A percentile compares a stretch with the other conserved stretches of the same genome.
These are phyloP conservation scores for Charaxes varanes DNA, from an alignment of 1,140 invertebrate genomes.

Conservation along the genomic window DNA sequence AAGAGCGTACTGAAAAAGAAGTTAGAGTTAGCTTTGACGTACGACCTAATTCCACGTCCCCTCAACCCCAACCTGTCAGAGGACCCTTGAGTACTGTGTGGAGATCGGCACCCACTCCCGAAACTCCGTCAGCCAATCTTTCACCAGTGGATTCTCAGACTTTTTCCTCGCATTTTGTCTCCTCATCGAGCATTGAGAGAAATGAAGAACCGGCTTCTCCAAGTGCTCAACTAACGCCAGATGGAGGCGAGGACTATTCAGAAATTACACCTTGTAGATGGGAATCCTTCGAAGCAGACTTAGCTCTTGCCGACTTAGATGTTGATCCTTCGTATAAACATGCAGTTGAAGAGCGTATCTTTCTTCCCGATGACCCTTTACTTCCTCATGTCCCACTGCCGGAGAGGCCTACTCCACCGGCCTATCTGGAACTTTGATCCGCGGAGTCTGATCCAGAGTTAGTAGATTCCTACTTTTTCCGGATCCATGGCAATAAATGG, in stretches of 20 bases:
- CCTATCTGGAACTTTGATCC: conserved; percentile 66
- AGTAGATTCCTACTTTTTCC: conserved; percentile 41
- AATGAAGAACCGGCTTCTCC: conserved; percentile 69
- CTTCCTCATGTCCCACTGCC: conserved; percentile 47
- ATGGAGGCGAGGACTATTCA: conserved; percentile 66
- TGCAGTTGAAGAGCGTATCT: conserved; percentile 76
- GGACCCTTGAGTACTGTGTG: conserved; percentile 56
- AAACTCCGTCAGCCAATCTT: conserved; percentile 76
- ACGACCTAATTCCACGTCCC: conserved; percentile 51
- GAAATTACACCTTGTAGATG: conserved; percentile 62
- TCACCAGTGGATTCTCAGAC: conserved; percentile 75
- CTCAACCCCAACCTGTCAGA: conserved; percentile 45
- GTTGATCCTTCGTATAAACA: conserved; percentile 71
- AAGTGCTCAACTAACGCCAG: conserved; percentile 75
- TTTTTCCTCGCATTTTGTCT: conserved; percentile 76
- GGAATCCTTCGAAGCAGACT: conserved; percentile 73
- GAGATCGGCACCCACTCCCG: conserved; percentile 73
- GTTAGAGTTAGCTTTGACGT: conserved; percentile 69
- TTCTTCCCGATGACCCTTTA: conserved; percentile 65
- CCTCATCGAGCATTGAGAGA: conserved; percentile 69
- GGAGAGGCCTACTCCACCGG: conserved; percentile 57
- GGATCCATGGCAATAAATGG: conserved; percentile 24
- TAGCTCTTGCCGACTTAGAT: conserved; percentile 68
- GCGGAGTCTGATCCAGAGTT: conserved; percentile 67
- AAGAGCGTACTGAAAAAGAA: conserved; percentile 59